phyloP scores from a whole-genome alignment of 92 coral and sea anemone species.

The Heteractis magnifica region DNA sequence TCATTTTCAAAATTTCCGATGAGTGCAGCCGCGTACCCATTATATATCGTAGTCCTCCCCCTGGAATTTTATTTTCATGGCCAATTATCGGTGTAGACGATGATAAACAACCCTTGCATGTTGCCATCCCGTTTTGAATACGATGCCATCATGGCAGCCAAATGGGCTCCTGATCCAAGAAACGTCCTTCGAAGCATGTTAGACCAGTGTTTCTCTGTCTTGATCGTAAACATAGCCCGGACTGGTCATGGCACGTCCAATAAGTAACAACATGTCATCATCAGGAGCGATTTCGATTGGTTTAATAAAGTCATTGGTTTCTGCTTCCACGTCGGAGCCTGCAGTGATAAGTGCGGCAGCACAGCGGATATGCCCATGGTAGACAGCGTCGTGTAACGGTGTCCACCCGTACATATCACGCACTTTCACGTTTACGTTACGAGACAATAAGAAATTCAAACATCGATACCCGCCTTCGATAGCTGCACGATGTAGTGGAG shows the following conservation, averaged over 20 bases:
- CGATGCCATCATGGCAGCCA: too few species aligned
- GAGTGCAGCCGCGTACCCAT: too few species aligned
- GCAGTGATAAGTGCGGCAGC: slow-evolving; percentile 71
- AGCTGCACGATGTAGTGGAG: slow-evolving; percentile 81
- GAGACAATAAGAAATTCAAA: slow-evolving; percentile 64
- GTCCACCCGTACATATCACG: slow-evolving; percentile 85
- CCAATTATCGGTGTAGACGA: too few species aligned
- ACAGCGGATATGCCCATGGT: slow-evolving; percentile 82
- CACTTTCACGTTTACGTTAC: slow-evolving; percentile 66
- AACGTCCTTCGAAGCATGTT: not conserved
- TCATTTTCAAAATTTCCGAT: too few species aligned
- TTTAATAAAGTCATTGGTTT: slow-evolving; percentile 64
- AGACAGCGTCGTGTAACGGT: slow-evolving; percentile 85
- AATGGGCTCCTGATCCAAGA: not conserved
- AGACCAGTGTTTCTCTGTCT: slow-evolving; percentile 39
- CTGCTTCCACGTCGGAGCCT: slow-evolving; percentile 81
- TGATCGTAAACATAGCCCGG: slow-evolving; percentile 37
- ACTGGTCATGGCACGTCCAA: slow-evolving; percentile 83
- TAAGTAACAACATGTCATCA: slow-evolving; percentile 73
- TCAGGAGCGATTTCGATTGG: slow-evolving; percentile 80
- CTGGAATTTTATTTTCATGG: too few species aligned
- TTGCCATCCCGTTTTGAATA: too few species aligned
- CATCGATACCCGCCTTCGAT: slow-evolving; percentile 78
- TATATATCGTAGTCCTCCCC: too few species aligned
- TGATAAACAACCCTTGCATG: too few species aligned